These are phyloP conservation scores for Coenobita brevimanus DNA, from an alignment of 1,140 invertebrate genomes.

Conservation along the genomic window DNA sequence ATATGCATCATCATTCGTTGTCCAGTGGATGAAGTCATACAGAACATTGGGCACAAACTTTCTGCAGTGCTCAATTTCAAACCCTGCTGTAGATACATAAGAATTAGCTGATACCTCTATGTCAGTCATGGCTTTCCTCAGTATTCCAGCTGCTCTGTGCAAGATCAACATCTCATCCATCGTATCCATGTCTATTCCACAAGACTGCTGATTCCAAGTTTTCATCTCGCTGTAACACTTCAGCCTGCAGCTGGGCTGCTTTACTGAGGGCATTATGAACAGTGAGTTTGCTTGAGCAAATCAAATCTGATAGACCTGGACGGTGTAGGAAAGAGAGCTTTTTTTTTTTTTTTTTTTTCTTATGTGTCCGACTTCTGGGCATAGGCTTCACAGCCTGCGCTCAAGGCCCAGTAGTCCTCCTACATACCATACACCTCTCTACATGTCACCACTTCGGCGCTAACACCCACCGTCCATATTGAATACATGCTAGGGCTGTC, in stretches of 20 bases:
- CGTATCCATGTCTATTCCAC: conserved; percentile 19
- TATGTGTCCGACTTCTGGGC: too few relatives aligned
- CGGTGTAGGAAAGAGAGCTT: conserved; percentile 30
- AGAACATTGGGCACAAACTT: conserved; percentile 16
- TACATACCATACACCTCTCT: too few relatives aligned
- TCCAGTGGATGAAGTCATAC: conserved; percentile 36
- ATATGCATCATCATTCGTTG: conserved; percentile 24
- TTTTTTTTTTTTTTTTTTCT: too few relatives aligned
- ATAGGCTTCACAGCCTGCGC: too few relatives aligned
- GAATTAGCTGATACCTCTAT: conserved; percentile 27
- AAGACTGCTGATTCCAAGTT: neutral
- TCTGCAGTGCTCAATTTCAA: conserved; percentile 35
- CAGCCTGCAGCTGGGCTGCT: conserved; percentile 16
- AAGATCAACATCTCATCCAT: conserved; percentile 39
- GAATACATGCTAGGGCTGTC: too few relatives aligned
- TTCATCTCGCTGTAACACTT: conserved; percentile 32
- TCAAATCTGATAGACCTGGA: conserved; percentile 32
- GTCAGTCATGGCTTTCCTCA: conserved; percentile 32
- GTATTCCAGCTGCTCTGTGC: conserved; percentile 27
- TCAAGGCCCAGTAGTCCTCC: too few relatives aligned
- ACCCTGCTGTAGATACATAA: conserved; percentile 27
- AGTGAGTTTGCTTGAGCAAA: conserved; percentile 28
- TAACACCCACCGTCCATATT: too few relatives aligned
- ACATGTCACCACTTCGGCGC: too few relatives aligned
- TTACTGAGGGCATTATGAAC: conserved; percentile 28